phyloP scores from a whole-genome alignment of 2,797 vertebrate species.

The Gadopsis marmoratus region DNA sequence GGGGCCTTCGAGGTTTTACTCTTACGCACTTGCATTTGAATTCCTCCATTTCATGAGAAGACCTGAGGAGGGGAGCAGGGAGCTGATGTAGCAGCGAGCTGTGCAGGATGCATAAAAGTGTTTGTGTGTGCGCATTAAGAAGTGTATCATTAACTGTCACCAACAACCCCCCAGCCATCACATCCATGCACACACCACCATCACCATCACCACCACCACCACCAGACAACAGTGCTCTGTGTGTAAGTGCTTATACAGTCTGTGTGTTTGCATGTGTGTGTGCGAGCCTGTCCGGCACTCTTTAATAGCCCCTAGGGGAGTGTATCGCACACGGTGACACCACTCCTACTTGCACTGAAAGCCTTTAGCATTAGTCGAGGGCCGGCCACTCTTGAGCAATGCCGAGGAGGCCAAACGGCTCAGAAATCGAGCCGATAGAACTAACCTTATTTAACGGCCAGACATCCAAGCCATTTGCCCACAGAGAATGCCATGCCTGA shows the following conservation, averaged over 20 bases:
- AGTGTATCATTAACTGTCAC: slow-evolving; percentile 62
- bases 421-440: slow-evolving; percentile 69
- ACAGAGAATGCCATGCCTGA: slow-evolving; percentile 84
- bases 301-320: slow-evolving; percentile 41
- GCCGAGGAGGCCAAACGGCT: slow-evolving; percentile 52
- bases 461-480: slow-evolving; percentile 71
- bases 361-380: slow-evolving; percentile 39
- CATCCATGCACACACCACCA: slow-evolving; percentile 13
- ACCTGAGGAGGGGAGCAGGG: slow-evolving; percentile 31
- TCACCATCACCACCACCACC: not conserved
- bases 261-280: slow-evolving; percentile 24
- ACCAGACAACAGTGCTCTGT: not conserved
- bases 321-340: slow-evolving; percentile 36
- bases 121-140: slow-evolving; percentile 31
- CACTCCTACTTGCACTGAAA: slow-evolving; percentile 36
- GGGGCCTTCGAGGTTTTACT: slow-evolving; percentile 58
- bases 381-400: slow-evolving; percentile 40
- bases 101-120: slow-evolving; percentile 46
- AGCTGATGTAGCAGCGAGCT: slow-evolving; percentile 48
- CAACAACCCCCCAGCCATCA: slow-evolving; percentile 33
- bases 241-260: slow-evolving; percentile 30
- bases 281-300: slow-evolving; percentile 20
- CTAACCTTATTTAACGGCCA: slow-evolving; percentile 79
- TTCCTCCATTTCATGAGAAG: slow-evolving; percentile 54
- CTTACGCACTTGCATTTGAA: slow-evolving; percentile 69